Percentiles rank a stretch among this genome's conserved stretches.
Conservation (phyloP, 2,113 vertebrate genomes). For the Ailuropoda melanoleuca region DNA sequence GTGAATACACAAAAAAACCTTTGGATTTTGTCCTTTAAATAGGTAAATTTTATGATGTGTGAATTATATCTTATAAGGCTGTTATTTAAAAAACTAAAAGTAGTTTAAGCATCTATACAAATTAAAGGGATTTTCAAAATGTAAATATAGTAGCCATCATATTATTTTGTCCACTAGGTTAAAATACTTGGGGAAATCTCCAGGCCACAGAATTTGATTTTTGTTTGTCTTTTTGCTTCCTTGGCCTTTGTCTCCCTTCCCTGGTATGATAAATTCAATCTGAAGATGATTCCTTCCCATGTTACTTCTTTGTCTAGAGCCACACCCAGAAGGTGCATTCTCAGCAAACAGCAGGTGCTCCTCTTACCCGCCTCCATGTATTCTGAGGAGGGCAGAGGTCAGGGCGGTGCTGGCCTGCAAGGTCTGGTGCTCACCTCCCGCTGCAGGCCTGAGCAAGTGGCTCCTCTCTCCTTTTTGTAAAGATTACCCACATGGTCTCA, state of each 20-base stretch:
- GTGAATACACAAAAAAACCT: not conserved
- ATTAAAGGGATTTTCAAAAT: not conserved
- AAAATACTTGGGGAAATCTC: not conserved
- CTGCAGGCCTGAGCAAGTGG: not conserved
- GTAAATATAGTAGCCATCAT: not conserved
- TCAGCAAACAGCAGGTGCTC: not conserved
- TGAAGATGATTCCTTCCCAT: not conserved
- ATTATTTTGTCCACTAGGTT: not conserved
- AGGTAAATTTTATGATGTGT: not conserved
- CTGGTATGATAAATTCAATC: not conserved
- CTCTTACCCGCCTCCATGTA: no score
- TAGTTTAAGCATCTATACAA: not conserved
- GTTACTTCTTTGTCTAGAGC: not conserved
- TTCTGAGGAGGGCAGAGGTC: not conserved
- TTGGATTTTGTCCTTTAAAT: not conserved
- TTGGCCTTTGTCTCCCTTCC: not conserved
- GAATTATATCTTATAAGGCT: not conserved
- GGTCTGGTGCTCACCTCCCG: not conserved
- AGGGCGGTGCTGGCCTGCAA: not conserved
- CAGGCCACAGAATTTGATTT: not conserved
- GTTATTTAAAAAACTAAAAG: not conserved
- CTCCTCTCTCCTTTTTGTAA: not conserved
- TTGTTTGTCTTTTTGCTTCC: not conserved
- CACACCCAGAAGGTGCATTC: not conserved
- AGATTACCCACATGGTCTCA: not conserved